phyloP scores from a whole-genome alignment of 1,140 invertebrate genomes.

The Papilio dardanus region DNA sequence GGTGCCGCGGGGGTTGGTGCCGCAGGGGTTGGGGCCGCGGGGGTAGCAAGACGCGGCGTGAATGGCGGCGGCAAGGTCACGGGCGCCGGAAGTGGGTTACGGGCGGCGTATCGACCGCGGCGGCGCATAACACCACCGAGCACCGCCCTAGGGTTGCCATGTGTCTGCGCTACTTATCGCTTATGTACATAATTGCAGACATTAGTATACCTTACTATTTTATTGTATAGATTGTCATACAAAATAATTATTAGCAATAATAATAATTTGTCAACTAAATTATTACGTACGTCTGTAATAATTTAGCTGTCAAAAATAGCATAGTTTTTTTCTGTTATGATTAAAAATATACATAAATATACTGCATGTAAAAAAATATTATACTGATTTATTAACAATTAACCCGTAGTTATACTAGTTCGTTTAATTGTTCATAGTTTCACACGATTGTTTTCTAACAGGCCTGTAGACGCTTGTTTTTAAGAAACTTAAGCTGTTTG shows the following conservation, averaged over 20 bases:
- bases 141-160: slow-evolving; percentile 31
- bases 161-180: background rate
- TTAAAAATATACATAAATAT: background rate
- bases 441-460: slow-evolving; percentile 1
- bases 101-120: slow-evolving; percentile 76
- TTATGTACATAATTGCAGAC: background rate
- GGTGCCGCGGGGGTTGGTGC: slow-evolving; percentile 32
- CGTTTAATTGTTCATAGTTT: background rate
- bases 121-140: slow-evolving; percentile 11
- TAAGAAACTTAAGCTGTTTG: background rate
- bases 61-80: slow-evolving; percentile 80
- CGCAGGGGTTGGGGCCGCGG: slow-evolving; percentile 37
- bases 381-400: background rate
- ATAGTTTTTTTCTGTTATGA: background rate
- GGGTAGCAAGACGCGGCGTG: slow-evolving; percentile 66
- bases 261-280: background rate
- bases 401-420: background rate
- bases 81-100: slow-evolving; percentile 80
- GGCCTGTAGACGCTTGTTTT: background rate
- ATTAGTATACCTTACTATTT: background rate
- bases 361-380: background rate
- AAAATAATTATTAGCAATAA: no score
- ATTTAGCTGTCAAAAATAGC: background rate
- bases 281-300: background rate
- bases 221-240: background rate